Evolutionary conservation across 2,888 invertebrate genomes (phyloP).

Genomic region (Meganola albula): DNA sequence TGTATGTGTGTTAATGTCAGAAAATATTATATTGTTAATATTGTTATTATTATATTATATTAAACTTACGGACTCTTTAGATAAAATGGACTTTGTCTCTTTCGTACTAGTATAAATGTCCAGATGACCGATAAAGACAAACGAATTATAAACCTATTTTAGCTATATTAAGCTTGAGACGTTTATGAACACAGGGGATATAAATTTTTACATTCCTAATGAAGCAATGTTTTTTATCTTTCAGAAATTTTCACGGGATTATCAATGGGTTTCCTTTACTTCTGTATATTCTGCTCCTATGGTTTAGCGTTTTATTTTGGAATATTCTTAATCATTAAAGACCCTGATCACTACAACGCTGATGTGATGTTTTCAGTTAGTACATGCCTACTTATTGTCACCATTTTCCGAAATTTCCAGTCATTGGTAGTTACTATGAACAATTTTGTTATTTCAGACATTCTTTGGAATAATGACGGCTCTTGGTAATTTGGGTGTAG

Average conservation of each 20-base stretch:
- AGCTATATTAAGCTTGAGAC: no score
- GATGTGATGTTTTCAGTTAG: constrained; percentile 83
- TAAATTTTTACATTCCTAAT: no score
- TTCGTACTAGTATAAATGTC: no score
- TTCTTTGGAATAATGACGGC: constrained; percentile 76
- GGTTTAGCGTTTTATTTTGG: constrained; percentile 90
- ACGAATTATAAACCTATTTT: no score
- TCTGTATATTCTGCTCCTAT: constrained; percentile 85
- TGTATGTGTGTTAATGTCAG: no score
- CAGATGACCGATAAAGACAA: no score
- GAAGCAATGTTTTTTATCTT: constrained; percentile 5
- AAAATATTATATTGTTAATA: no score
- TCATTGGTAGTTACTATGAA: background rate
- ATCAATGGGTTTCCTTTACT: constrained; percentile 83
- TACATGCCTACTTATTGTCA: constrained; percentile 12
- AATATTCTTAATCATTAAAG: constrained; percentile 79
- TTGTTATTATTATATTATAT: no score
- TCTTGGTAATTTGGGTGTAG: constrained; percentile 30
- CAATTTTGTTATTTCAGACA: constrained; percentile 21
- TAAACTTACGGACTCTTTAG: no score
- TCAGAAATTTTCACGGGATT: constrained; percentile 79
- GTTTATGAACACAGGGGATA: no score
- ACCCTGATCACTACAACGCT: constrained; percentile 75
- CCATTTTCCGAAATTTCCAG: background rate
- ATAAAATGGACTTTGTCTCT: no score